These are phyloP conservation scores for Apis dorsata DNA, from an alignment of 1,140 invertebrate genomes.

Conservation along the genomic window DNA sequence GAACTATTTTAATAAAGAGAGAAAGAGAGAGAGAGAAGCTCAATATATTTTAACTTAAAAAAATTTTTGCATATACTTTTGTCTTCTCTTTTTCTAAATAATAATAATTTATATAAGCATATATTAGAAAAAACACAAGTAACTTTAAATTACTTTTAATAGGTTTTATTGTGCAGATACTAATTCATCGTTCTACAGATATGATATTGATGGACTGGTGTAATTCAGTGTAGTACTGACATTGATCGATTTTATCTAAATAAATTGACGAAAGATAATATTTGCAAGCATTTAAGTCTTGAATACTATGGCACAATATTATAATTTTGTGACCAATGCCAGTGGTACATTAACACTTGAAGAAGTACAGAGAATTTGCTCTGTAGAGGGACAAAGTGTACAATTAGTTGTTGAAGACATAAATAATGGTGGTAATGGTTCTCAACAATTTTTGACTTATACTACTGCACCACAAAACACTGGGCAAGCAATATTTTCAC, in stretches of 20 bases:
- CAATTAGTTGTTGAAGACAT: slow-evolving; percentile 75
- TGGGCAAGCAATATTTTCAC: slow-evolving; percentile 70
- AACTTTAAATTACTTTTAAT: slow-evolving; percentile 65
- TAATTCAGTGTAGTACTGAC: slow-evolving; percentile 62
- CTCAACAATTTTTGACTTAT: slow-evolving; percentile 72
- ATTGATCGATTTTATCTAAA: slow-evolving; percentile 51
- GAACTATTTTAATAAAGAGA: neutral
- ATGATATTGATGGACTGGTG: slow-evolving; percentile 72
- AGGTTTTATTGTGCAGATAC: slow-evolving; percentile 68
- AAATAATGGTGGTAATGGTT: slow-evolving; percentile 71
- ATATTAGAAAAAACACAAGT: slow-evolving; percentile 21
- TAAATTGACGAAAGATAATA: slow-evolving; percentile 60
- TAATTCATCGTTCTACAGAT: slow-evolving; percentile 63
- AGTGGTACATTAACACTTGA: slow-evolving; percentile 74
- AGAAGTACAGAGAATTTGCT: slow-evolving; percentile 72
- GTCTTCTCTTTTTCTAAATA: slow-evolving; percentile 26
- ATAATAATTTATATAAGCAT: slow-evolving; percentile 13
- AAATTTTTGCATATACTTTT: slow-evolving; percentile 14
- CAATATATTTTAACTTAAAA: slow-evolving; percentile 24
- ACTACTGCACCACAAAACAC: slow-evolving; percentile 68
- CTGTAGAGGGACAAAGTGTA: slow-evolving; percentile 73
- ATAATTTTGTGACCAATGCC: slow-evolving; percentile 74
- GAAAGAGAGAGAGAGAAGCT: no score
- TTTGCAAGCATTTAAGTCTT: slow-evolving; percentile 58
- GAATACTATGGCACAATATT: slow-evolving; percentile 79